Evolutionary conservation across 2,888 invertebrate genomes (phyloP).

Genomic region (Pterobdella sp.): DNA sequence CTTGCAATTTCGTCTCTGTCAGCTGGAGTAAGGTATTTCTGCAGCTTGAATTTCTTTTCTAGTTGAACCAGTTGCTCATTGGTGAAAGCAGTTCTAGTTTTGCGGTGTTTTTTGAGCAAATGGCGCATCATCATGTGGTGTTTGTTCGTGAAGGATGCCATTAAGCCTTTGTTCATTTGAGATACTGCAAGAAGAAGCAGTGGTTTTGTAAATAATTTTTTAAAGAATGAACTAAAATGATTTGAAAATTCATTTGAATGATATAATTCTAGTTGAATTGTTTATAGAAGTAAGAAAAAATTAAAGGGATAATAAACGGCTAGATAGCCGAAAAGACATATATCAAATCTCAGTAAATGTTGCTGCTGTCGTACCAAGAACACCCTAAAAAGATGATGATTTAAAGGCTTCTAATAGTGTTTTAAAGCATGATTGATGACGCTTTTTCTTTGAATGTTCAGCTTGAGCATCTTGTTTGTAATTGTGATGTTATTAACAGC

Average conservation of each 20-base stretch:
- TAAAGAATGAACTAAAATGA: too few relatives aligned
- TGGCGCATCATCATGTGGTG: conserved; percentile 15
- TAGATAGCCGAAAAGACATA: not conserved
- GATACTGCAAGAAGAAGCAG: too few relatives aligned
- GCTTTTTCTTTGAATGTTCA: not conserved
- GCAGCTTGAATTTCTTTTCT: conserved; percentile 92
- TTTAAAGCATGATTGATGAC: not conserved
- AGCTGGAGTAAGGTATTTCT: conserved; percentile 93
- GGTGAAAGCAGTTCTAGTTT: conserved; percentile 89
- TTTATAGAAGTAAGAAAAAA: too few relatives aligned
- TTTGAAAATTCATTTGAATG: too few relatives aligned
- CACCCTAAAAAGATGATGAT: not conserved
- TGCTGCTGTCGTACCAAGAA: not conserved
- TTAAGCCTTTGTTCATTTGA: too few relatives aligned
- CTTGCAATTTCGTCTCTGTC: conserved; percentile 96
- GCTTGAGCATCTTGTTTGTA: not conserved
- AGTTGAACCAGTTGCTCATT: conserved; percentile 97
- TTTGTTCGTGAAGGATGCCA: not conserved
- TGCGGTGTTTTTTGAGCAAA: conserved; percentile 73
- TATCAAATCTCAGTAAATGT: not conserved
- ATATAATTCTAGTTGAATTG: too few relatives aligned
- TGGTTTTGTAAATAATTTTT: too few relatives aligned
- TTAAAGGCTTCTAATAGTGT: not conserved
- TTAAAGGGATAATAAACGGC: too few relatives aligned
- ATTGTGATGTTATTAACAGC: not conserved